Conservation (phyloP, 2,888 invertebrate species). For the Cosmopolites sordidus region DNA sequence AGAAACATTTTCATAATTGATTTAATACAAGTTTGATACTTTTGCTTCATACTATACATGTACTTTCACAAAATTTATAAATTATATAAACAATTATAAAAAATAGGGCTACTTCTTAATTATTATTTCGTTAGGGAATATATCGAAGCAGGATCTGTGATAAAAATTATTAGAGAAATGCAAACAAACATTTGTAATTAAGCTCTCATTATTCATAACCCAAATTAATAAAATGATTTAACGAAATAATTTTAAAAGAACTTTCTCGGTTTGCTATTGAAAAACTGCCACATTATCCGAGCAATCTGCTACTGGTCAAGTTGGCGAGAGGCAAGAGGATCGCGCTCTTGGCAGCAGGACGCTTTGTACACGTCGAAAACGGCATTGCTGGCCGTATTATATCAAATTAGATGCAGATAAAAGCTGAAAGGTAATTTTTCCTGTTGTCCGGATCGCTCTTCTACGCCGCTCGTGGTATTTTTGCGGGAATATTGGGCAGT, state of each 20-base stretch:
- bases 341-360: conserved; percentile 30
- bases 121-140: too few species aligned
- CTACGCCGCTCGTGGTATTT: conserved; percentile 14
- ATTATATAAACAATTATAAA: too few species aligned
- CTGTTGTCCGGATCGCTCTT: conserved; percentile 19
- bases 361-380: conserved; percentile 43
- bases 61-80: too few species aligned
- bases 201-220: too few species aligned
- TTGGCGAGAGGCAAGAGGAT: conserved; percentile 25
- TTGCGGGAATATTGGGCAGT: background rate
- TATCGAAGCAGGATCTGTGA: too few species aligned
- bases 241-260: background rate
- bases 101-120: too few species aligned
- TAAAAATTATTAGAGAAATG: too few species aligned
- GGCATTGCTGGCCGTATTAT: conserved; percentile 41
- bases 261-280: background rate
- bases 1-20: too few species aligned
- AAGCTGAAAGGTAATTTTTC: conserved; percentile 16
- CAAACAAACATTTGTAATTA: too few species aligned
- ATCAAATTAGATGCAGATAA: conserved; percentile 42
- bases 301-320: conserved; percentile 41
- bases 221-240: background rate
- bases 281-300: conserved; percentile 30
- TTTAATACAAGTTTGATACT: too few species aligned
- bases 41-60: too few species aligned